phyloP scores from a whole-genome alignment of 2,797 vertebrate genomes.

The Pangasius macronema region DNA sequence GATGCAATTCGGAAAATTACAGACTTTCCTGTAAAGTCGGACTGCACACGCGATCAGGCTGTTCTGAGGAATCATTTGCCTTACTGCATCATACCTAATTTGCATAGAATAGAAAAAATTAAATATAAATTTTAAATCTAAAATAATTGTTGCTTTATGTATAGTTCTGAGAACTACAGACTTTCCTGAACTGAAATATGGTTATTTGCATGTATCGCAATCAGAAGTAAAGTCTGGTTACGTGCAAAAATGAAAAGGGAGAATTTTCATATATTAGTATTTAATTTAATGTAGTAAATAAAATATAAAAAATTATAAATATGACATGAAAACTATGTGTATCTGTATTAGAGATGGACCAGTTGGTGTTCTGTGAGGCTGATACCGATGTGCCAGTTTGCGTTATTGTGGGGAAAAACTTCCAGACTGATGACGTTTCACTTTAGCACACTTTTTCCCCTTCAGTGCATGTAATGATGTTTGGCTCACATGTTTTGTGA shows the following conservation, averaged over 20 bases:
- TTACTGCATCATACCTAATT: too few relatives aligned
- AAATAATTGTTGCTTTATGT: too few relatives aligned
- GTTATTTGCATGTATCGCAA: not conserved
- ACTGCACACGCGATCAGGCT: not conserved
- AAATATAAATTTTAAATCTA: too few relatives aligned
- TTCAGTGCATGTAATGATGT: not conserved
- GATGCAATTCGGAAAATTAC: not conserved
- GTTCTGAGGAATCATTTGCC: not conserved
- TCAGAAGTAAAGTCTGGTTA: not conserved
- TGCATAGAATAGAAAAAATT: too few relatives aligned
- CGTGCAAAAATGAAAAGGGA: not conserved
- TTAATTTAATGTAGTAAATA: not conserved
- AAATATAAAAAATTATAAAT: not conserved
- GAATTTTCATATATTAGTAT: too few relatives aligned
- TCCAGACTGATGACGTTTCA: not conserved
- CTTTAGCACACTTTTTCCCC: not conserved
- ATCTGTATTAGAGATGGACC: too few relatives aligned
- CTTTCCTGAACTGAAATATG: not conserved
- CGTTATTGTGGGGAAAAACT: too few relatives aligned
- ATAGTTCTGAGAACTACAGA: not conserved
- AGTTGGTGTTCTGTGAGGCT: too few relatives aligned
- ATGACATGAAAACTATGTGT: too few relatives aligned
- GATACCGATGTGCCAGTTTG: too few relatives aligned
- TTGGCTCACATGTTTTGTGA: not conserved
- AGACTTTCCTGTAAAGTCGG: not conserved